Conservation (phyloP, 2,888 invertebrate species). For the Eilema depressum region DNA sequence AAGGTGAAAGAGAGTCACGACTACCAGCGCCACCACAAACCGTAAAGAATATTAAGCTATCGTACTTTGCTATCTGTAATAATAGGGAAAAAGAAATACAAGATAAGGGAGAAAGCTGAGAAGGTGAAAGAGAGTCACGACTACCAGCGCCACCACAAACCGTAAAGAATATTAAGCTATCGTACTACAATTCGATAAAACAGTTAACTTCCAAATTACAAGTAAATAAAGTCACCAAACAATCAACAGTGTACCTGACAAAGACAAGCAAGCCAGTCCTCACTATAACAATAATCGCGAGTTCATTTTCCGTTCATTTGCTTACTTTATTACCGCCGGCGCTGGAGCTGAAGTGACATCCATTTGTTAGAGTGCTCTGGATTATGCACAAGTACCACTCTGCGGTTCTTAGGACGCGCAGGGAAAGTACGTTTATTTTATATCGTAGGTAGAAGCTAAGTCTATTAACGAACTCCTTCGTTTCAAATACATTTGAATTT, state of each 20-base stretch:
- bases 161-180: too few species aligned
- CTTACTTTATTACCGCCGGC: slow-evolving; percentile 40
- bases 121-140: too few species aligned
- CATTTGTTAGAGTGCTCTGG: slow-evolving; percentile 50
- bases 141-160: too few species aligned
- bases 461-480: not conserved
- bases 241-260: not conserved
- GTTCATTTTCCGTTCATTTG: slow-evolving; percentile 22
- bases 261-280: not conserved
- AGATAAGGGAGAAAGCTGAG: too few species aligned
- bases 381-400: slow-evolving; percentile 48
- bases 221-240: not conserved
- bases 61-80: too few species aligned
- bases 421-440: slow-evolving; percentile 46
- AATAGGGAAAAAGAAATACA: too few species aligned
- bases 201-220: not conserved
- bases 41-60: too few species aligned
- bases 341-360: slow-evolving; percentile 42
- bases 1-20: too few species aligned
- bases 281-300: slow-evolving; percentile 14
- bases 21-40: too few species aligned
- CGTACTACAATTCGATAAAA: too few species aligned
- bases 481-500: slow-evolving; percentile 3
- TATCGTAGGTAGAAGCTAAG: slow-evolving; percentile 7
- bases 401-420: slow-evolving; percentile 40